Evolutionary conservation across 2,113 vertebrate species (phyloP), one percentile per base, ranked within the genome.

Genomic region (Otis tarda): DNA sequence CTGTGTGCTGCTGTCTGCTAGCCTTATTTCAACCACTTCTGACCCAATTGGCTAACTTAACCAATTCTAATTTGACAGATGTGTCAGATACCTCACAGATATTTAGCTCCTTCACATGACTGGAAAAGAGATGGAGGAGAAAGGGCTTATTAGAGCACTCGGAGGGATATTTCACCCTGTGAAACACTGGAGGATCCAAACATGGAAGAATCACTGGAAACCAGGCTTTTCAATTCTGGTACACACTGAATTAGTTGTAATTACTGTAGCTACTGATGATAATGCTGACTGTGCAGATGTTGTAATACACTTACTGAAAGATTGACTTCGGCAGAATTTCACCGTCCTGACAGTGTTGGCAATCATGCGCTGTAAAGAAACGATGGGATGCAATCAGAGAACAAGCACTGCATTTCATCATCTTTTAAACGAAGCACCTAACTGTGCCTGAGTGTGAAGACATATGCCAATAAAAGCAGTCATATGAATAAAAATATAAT

Each of bases 261-360:
- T 87, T 88, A 85, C 64, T 68, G 67, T 92, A 94, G 90, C 94
- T 95, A 70, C 76, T 91, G 95, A 94, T 68, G 80, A 50, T 93
- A 77, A 88, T n/a, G 90, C 74, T 64, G 63, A 85, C 30, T n/a
- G 60, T 90, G 61, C 70, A 91, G 77, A 93, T 82, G 88, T n/a
- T 87, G 57, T 10, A 59, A 83, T n/a, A 93, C 52, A 96, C 99
- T 99, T 98, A 99, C 99, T 99, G 98, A 99, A 99, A 24, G 98
- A 97, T 13, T 99, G 98, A 96, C 99, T 99, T 84, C 99, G 97
- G 95, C 99, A 99, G 98, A 98, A 98, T 97, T 98, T 98, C 97
- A 99, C 98, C 69, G 98, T 99, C 97, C 99, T 98, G 95, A 99
- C 98, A 21, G 99, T 99, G 93, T 99, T 99, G 60, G 99, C 99